Evolutionary conservation across 2,113 vertebrate species (phyloP).

Genomic region (Hucho hucho): DNA sequence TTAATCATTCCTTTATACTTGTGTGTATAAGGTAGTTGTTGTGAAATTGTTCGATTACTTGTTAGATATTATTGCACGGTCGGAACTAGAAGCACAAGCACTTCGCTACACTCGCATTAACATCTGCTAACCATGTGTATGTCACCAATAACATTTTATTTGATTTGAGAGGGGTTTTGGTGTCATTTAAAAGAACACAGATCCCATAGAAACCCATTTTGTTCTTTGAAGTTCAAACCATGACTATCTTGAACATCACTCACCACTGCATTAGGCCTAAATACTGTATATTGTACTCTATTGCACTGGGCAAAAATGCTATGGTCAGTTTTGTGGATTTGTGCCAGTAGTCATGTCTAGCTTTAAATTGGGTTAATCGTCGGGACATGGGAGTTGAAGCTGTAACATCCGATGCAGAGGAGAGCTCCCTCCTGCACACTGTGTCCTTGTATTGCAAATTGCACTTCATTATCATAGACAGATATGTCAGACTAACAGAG

Average conservation of each 20-base stretch:
- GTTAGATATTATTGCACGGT: too few species aligned
- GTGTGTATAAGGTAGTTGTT: too few species aligned
- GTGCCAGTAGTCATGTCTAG: neutral
- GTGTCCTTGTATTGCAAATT: neutral
- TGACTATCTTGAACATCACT: neutral
- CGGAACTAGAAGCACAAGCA: too few species aligned
- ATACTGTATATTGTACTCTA: neutral
- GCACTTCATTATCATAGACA: too few species aligned
- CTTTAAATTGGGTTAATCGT: slow-evolving; percentile 3
- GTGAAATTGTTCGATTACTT: too few species aligned
- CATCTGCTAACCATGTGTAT: too few species aligned
- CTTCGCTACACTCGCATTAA: too few species aligned
- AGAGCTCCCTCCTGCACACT: neutral
- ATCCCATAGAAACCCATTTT: neutral
- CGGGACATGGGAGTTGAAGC: neutral
- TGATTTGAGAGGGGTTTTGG: neutral
- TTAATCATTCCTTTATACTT: too few species aligned
- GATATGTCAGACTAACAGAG: neutral
- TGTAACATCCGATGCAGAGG: slow-evolving; percentile 24
- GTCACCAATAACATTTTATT: too few species aligned
- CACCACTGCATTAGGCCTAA: neutral
- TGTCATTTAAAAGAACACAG: neutral
- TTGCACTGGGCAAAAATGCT: neutral
- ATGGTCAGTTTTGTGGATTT: neutral
- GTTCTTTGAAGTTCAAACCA: neutral